Percentiles rank a stretch among this genome's conserved stretches.
Conservation (phyloP, 2,888 invertebrate genomes). For the Machimus atricapillus region DNA sequence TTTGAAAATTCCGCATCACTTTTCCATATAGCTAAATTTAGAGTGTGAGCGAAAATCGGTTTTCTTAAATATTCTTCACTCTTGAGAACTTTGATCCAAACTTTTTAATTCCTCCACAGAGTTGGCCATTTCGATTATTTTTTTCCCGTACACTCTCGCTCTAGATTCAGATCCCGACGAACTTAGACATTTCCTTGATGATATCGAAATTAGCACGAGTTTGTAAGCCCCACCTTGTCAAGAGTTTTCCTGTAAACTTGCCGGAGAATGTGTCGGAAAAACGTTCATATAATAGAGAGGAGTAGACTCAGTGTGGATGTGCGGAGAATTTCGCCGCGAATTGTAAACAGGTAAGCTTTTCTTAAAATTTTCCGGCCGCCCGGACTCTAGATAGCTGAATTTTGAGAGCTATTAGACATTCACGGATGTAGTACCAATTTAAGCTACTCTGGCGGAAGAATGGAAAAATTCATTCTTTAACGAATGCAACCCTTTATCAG, state of each 20-base stretch:
- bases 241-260: constrained; percentile 20
- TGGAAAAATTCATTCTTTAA: neutral
- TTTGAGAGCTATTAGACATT: neutral
- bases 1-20: constrained; percentile 14
- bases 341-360: constrained; percentile 5
- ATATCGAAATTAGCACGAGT: constrained; percentile 11
- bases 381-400: neutral
- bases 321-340: neutral
- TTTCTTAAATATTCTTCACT: constrained; percentile 13
- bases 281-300: neutral
- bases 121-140: neutral
- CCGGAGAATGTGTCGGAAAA: neutral
- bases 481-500: neutral
- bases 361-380: neutral
- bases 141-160: neutral
- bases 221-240: constrained; percentile 27
- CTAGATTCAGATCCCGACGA: neutral
- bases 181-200: constrained; percentile 11
- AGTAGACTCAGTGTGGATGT: neutral
- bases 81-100: neutral
- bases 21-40: constrained; percentile 32
- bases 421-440: neutral
- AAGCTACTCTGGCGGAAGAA: neutral
- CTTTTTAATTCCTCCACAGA: neutral
- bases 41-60: neutral